Evolutionary conservation across 2,113 vertebrate species (phyloP), one percentile per base, ranked within the genome.

Genomic region (Hemichromis elongatus): DNA sequence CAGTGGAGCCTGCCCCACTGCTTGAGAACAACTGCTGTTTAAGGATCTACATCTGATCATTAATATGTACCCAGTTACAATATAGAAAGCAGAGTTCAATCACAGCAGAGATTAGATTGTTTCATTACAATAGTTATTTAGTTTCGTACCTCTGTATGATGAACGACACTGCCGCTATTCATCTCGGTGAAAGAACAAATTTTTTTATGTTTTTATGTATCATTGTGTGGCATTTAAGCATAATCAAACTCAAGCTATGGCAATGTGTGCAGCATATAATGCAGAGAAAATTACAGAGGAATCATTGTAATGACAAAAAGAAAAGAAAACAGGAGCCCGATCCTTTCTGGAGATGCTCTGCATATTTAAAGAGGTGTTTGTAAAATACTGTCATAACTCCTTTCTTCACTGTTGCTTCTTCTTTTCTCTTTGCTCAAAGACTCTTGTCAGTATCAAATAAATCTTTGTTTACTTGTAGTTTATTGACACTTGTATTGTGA

Each of bases 321-420:
- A 57, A 59, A 37, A 75, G 61, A 56, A n/a, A 79, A 83, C 42
- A 59, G 9, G 33, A 50, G n/a, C 4, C 21, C 24, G 2, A 13
- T 82, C 8, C 21, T 81, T 88, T 84, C n/a, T 28, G 37, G 24
- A 63, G 28, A 4, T 52, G 12, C 50, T 54, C 19, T 81, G n/a
- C 66, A 81, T 84, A 82, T 90, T 86, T 85, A 83, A 82, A 89
- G 53, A 16, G 14, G 3, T 68, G 63, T 55, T 82, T 53, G 59
- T 75, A 78, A 81, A 73, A 75, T 11, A 35, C 50, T 84, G 79
- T 75, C 63, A 82, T 19, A 19, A 42, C 35, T 10, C 57, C n/a
- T 78, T 77, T 77, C 42, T 50, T 75, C 26, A 50, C 26, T 30
- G 42, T 50, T 4, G 2, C 61, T 63, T 66, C 35, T 52, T 50